Percentiles rank a stretch among this genome's conserved stretches.
These are phyloP conservation scores for Bombus ignitus DNA, from an alignment of 1,140 invertebrate species.

Conservation along the genomic window DNA sequence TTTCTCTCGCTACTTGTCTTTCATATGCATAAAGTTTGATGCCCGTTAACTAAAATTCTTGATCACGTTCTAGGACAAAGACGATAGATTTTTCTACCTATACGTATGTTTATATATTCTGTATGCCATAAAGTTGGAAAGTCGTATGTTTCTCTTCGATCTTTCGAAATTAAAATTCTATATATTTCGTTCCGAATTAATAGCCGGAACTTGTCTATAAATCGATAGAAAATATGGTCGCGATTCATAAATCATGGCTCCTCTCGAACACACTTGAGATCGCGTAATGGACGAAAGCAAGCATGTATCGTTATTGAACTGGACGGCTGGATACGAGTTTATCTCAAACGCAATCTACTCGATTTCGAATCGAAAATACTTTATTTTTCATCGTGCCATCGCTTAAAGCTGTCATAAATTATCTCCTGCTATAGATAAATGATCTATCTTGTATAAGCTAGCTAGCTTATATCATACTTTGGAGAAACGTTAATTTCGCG, in stretches of 20 bases:
- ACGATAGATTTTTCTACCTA: neutral
- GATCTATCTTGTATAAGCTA: neutral
- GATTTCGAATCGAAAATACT: neutral
- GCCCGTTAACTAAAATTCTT: neutral
- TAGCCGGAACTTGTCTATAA: neutral
- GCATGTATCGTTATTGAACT: neutral
- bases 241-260: constrained; percentile 21
- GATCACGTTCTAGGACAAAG: neutral
- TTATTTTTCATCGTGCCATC: neutral
- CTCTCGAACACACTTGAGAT: neutral
- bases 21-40: no score
- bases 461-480: no score
- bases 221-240: constrained; percentile 7
- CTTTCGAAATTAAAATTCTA: neutral
- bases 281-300: neutral
- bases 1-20: no score
- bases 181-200: neutral
- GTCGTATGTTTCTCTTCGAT: neutral
- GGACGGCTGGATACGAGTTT: neutral
- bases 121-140: accelerated
- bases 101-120: no score
- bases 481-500: no score
- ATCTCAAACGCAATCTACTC: neutral
- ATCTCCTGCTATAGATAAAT: neutral
- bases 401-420: neutral